phyloP scores from a whole-genome alignment of 2,113 vertebrate species.

The Tautogolabrus adspersus region DNA sequence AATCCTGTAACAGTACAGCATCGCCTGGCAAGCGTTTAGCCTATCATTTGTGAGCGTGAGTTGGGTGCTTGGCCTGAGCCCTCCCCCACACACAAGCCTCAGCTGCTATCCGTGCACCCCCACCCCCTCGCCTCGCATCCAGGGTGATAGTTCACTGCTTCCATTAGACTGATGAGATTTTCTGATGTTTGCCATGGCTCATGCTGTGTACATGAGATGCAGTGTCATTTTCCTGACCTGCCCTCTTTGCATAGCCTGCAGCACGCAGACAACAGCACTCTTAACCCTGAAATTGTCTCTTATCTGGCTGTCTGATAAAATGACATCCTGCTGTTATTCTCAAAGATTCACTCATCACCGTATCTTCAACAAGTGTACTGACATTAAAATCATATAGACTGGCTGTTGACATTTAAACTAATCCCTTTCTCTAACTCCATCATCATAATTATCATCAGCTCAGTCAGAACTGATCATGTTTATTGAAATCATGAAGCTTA shows the following conservation, averaged over 20 bases:
- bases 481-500: background rate
- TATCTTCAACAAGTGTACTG: background rate
- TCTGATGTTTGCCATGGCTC: conserved; percentile 27
- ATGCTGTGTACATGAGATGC: conserved; percentile 22
- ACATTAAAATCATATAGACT: background rate
- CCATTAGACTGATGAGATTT: conserved; percentile 60
- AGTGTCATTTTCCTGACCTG: conserved; percentile 21
- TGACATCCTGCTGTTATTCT: background rate
- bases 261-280: background rate
- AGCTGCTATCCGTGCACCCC: background rate
- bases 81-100: background rate
- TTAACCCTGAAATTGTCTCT: background rate
- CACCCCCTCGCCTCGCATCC: background rate
- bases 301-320: background rate
- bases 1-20: background rate
- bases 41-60: background rate
- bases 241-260: background rate
- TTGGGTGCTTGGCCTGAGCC: background rate
- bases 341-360: background rate
- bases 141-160: conserved; percentile 48
- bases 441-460: background rate
- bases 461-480: background rate
- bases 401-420: background rate
- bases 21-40: background rate
- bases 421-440: background rate